Percentiles rank a stretch among this genome's conserved stretches.
Conservation (phyloP, 2,888 invertebrate species). For the Rhodophaea formosa region DNA sequence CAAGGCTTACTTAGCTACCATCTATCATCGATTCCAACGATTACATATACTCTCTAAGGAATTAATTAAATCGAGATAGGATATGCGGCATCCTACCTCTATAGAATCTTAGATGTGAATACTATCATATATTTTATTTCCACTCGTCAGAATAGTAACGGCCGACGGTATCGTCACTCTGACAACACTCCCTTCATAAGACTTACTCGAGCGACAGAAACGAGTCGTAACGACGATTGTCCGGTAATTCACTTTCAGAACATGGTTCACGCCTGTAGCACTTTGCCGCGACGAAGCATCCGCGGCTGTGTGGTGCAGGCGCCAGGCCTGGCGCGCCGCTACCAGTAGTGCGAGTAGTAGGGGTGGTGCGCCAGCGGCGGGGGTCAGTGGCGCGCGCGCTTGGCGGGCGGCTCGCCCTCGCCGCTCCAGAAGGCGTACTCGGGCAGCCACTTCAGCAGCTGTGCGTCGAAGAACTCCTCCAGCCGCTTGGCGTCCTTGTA, state of each 20-base stretch:
- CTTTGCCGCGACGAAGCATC: too few relatives aligned
- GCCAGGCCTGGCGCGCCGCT: too few relatives aligned
- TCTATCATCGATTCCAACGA: not conserved
- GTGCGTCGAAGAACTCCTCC: slow-evolving; percentile 92
- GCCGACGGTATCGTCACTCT: not conserved
- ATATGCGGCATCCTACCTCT: not conserved
- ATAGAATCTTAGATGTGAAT: not conserved
- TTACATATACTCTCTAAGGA: not conserved
- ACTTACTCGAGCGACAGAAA: too few relatives aligned
- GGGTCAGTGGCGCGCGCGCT: slow-evolving; percentile 58
- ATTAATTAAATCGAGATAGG: not conserved
- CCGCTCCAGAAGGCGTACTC: slow-evolving; percentile 83
- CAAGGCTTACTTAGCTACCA: not conserved
- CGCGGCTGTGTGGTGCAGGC: too few relatives aligned
- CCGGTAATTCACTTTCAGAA: too few relatives aligned
- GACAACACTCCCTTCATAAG: not conserved
- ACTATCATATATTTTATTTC: not conserved
- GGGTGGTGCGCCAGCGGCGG: slow-evolving; percentile 18
- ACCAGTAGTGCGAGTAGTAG: slow-evolving; percentile 16
- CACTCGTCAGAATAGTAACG: not conserved
- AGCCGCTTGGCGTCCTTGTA: slow-evolving; percentile 89
- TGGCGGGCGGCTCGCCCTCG: slow-evolving; percentile 59
- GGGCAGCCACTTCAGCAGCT: slow-evolving; percentile 90
- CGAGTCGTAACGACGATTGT: too few relatives aligned
- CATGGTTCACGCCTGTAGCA: too few relatives aligned